Base-by-base conservation (phyloP, 2,888 invertebrate species). In the Campopleginae sp. region DNA sequence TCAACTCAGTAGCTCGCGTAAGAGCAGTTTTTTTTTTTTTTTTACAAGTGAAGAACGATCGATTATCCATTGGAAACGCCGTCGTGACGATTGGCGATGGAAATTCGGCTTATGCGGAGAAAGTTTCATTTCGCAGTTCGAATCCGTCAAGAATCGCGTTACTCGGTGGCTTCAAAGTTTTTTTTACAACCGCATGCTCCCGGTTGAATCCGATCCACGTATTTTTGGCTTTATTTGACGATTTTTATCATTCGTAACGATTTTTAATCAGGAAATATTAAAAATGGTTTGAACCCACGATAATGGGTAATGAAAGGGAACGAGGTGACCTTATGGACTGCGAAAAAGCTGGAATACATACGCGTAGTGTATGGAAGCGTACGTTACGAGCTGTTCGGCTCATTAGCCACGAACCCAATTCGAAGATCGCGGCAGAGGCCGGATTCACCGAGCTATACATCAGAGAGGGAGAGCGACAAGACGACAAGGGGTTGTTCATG, bases 351-450 rank as follows among this genome's bases (percentile, higher is more conserved):
- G 78, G 61, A 82, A 71, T 80, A 42, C 61, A 23, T 63, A 74
- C 46, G 58, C 42, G 19, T 10, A 51, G 72, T 74, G 33, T 38
- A 85, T 42, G 23, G 44, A 74, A 76, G 76, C 78, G 87, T 89
- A 88, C 87, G 87, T 88, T 89, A 88, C 88, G 86, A 87, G 85
- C 84, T 84, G 85, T 88, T 87, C 88, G 91, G 91, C 90, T 92
- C 92, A 91, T 92, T 92, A 89, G 87, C 85, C 87, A 76, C 84
- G 86, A 84, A 88, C 88, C 89, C 91, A 92, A 91, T 91, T 91
- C 88, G 90, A 90, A 86, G 88, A 86, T 86, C 82, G 87, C 80
- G 83, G 82, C 82, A 31, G 66, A 74, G 74, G 38, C 38, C 38
- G 38, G 71, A 68, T n/a, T 51, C 80, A 72, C 65, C 65, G 72